These are phyloP conservation scores for Pachliopta kotzebuea DNA, from an alignment of 2,888 invertebrate species.

Conservation along the genomic window DNA sequence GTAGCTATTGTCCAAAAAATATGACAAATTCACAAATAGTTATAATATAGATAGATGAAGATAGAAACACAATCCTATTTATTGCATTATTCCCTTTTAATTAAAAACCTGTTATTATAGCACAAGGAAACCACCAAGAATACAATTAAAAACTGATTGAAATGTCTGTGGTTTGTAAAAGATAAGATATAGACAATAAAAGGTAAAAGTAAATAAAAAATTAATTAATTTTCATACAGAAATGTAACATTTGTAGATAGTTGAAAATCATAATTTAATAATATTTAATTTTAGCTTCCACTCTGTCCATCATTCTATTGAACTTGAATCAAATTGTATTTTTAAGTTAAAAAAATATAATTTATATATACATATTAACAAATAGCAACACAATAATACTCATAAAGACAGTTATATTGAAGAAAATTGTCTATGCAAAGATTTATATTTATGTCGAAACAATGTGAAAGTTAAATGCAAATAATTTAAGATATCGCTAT, in stretches of 20 bases:
- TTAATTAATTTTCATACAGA: no score
- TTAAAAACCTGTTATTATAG: background rate
- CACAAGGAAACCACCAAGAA: background rate
- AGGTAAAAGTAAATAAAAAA: no score
- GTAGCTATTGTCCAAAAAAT: no score
- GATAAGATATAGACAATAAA: background rate
- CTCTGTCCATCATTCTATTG: no score
- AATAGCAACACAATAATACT: no score
- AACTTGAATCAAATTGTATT: no score
- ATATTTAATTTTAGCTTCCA: no score
- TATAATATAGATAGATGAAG: background rate
- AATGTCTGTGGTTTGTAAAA: background rate
- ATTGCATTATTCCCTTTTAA: background rate
- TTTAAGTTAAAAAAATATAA: no score
- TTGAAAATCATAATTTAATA: no score
- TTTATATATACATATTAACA: no score
- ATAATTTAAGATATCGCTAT: background rate
- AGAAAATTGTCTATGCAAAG: background rate
- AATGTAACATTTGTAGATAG: no score
- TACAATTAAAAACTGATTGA: background rate
- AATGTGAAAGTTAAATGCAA: background rate
- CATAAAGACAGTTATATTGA: background rate
- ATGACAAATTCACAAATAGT: no score
- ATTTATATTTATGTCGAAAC: background rate
- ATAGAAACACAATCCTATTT: background rate